Conservation (phyloP, 2,888 invertebrate genomes). For the Ormia ochracea region DNA sequence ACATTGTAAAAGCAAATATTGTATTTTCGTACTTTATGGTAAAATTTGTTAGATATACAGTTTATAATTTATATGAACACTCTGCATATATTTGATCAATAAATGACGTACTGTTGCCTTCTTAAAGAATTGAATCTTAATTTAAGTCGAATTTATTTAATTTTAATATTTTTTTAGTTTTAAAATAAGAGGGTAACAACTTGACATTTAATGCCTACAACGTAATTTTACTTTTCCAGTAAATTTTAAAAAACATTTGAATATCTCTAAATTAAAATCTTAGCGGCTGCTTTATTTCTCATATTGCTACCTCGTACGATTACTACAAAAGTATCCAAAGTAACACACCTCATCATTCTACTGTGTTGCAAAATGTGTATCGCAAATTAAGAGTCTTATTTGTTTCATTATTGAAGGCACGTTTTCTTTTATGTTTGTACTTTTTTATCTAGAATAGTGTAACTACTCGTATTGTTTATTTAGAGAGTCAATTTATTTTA, state of each 20-base stretch:
- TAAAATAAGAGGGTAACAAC: background rate
- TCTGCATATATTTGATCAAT: no score
- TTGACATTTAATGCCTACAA: background rate
- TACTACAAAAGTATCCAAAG: background rate
- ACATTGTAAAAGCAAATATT: no score
- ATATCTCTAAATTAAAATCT: constrained; percentile 6
- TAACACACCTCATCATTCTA: background rate
- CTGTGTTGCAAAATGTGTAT: constrained; percentile 4
- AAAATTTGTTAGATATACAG: no score
- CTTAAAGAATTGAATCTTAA: no score
- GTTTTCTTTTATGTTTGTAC: background rate
- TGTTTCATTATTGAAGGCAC: background rate
- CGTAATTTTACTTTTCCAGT: no score
- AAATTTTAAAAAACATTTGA: no score
- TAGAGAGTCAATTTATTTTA: background rate
- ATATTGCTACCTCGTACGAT: background rate
- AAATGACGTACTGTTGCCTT: no score
- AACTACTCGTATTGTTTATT: background rate
- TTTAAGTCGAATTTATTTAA: no score
- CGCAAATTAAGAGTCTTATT: background rate
- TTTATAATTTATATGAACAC: no score
- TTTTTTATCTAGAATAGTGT: background rate
- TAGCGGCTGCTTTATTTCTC: constrained; percentile 12
- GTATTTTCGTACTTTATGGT: no score
- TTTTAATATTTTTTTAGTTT: constrained; percentile 6